A percentile compares a stretch with the other conserved stretches of the same genome.
phyloP scores from a whole-genome alignment of 2,888 invertebrate genomes.

The Parnassius orleans region DNA sequence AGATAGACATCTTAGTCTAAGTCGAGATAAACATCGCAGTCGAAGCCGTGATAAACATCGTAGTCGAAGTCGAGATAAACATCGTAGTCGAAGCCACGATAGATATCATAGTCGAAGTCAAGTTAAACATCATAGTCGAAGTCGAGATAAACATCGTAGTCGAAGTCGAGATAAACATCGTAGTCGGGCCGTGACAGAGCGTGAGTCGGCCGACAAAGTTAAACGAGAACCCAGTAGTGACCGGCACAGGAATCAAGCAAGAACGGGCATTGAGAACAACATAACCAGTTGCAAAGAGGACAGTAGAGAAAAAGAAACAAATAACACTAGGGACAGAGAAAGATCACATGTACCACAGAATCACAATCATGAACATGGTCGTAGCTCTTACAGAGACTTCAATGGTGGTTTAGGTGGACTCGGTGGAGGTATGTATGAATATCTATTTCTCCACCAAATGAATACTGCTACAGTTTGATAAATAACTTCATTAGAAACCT shows the following conservation, averaged over 20 bases:
- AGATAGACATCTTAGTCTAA: conserved; percentile 29
- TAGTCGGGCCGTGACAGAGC: conserved; percentile 25
- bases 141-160: not conserved
- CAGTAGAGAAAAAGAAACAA: conserved; percentile 15
- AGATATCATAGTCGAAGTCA: conserved; percentile 37
- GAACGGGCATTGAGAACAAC: conserved; percentile 8
- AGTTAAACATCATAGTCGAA: conserved; percentile 24
- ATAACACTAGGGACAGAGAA: conserved; percentile 25
- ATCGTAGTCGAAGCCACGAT: not conserved
- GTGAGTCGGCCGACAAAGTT: conserved; percentile 1
- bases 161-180: conserved; percentile 18
- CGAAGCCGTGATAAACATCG: not conserved
- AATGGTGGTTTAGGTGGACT: conserved; percentile 48
- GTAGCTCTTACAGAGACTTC: conserved; percentile 45
- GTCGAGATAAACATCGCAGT: conserved; percentile 18
- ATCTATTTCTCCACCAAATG: no score
- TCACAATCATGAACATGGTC: conserved; percentile 42
- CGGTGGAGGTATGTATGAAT: conserved; percentile 46
- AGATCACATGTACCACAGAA: conserved; percentile 24
- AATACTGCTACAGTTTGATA: no score
- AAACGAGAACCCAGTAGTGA: conserved; percentile 25
- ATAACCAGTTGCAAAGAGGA: conserved; percentile 21
- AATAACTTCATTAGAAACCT: no score
- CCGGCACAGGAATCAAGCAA: conserved; percentile 10
- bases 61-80: not conserved